phyloP scores from a whole-genome alignment of 2,797 vertebrate species.

The Chloroceryle amazona region DNA sequence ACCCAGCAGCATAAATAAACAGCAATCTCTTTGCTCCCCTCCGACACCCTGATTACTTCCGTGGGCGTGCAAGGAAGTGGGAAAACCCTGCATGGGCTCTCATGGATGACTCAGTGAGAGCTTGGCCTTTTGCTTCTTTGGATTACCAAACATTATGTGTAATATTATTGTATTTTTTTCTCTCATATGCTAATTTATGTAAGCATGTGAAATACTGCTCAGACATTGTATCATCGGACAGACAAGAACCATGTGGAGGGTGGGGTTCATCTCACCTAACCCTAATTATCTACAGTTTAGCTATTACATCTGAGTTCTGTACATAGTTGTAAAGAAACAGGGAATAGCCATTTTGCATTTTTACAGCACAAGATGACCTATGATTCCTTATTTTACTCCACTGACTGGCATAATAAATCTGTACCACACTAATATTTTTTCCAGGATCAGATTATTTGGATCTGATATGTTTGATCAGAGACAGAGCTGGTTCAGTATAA shows the following conservation, averaged over 20 bases:
- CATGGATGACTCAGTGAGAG: neutral
- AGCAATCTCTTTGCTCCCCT: neutral
- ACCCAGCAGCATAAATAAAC: neutral
- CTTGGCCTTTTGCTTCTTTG: neutral
- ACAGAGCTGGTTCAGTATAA: neutral
- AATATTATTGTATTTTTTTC: neutral
- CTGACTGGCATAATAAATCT: neutral
- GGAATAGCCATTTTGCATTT: neutral
- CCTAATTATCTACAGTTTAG: neutral
- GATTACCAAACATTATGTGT: neutral
- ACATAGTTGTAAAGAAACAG: neutral
- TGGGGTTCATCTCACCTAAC: neutral
- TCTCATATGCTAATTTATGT: neutral
- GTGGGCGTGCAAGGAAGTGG: neutral
- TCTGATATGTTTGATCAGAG: neutral
- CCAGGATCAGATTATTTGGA: neutral
- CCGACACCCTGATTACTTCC: neutral
- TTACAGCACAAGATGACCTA: neutral
- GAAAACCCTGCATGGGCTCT: accelerated
- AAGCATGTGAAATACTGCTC: neutral
- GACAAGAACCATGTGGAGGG: neutral
- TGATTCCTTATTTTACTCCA: neutral
- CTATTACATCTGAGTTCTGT: neutral
- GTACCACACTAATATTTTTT: neutral
- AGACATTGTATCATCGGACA: neutral